Percentiles rank a stretch among this genome's conserved stretches.
These are phyloP conservation scores for Dermochelys coriacea DNA, from an alignment of 2,797 vertebrate species.

Conservation along the genomic window DNA sequence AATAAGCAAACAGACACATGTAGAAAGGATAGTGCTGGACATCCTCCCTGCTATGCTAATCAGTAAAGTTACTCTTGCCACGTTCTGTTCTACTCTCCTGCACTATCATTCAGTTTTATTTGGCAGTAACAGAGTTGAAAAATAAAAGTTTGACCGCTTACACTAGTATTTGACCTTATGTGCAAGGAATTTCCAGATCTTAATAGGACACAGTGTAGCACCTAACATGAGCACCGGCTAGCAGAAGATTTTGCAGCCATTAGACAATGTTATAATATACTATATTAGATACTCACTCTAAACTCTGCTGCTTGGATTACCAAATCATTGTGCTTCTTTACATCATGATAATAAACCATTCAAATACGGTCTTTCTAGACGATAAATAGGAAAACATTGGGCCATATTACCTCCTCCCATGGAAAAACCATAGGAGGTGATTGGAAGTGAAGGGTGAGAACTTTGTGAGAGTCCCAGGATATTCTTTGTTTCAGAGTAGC, in stretches of 20 bases:
- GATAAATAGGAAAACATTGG: neutral
- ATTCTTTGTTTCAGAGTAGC: too few relatives aligned
- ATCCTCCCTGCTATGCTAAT: neutral
- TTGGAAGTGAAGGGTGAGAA: neutral
- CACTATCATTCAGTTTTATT: neutral
- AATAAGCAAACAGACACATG: slow-evolving; percentile 10
- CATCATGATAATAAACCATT: neutral
- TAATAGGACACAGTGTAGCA: neutral
- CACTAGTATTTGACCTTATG: neutral
- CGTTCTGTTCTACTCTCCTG: neutral
- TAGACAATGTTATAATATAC: neutral
- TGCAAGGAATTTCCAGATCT: neutral
- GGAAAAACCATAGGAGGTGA: neutral
- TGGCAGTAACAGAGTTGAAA: neutral
- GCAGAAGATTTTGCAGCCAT: neutral
- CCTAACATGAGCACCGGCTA: neutral
- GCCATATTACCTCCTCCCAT: neutral
- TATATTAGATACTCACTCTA: neutral
- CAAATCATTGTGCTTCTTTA: neutral
- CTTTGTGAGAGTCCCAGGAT: neutral
- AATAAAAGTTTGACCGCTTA: neutral
- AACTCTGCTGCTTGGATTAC: neutral
- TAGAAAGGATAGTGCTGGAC: neutral
- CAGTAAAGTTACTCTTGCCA: neutral
- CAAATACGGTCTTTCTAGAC: neutral